Conservation (phyloP, 2,113 vertebrate genomes). For the Silurus glanis region DNA sequence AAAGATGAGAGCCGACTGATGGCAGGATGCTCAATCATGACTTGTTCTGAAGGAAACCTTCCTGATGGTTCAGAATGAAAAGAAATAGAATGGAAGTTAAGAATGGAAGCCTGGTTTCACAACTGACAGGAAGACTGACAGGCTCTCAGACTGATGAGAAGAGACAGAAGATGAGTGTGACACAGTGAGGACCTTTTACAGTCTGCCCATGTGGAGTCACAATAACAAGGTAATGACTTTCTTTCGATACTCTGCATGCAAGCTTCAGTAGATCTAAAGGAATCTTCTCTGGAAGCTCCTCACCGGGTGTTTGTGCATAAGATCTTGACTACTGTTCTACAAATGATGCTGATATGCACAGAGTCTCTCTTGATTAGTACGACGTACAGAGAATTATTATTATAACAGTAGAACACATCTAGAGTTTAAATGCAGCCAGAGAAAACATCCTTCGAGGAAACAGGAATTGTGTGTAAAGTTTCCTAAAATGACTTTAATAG, state of each 20-base stretch:
- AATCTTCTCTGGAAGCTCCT: background rate
- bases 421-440: too few species aligned
- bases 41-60: background rate
- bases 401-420: background rate
- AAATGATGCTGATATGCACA: background rate
- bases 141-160: too few species aligned
- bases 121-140: too few species aligned
- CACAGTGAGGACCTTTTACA: background rate
- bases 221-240: background rate
- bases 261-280: background rate
- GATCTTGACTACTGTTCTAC: background rate
- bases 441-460: too few species aligned
- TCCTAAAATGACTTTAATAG: too few species aligned
- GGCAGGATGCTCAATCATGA: background rate
- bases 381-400: background rate
- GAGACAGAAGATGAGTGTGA: background rate
- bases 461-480: too few species aligned
- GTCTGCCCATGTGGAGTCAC: background rate
- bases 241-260: background rate
- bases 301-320: background rate
- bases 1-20: background rate
- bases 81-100: too few species aligned
- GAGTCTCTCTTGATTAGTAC: background rate
- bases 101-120: too few species aligned
- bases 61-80: background rate